Conservation (phyloP, 2,888 invertebrate genomes). For the Eurytoma adleriae region DNA sequence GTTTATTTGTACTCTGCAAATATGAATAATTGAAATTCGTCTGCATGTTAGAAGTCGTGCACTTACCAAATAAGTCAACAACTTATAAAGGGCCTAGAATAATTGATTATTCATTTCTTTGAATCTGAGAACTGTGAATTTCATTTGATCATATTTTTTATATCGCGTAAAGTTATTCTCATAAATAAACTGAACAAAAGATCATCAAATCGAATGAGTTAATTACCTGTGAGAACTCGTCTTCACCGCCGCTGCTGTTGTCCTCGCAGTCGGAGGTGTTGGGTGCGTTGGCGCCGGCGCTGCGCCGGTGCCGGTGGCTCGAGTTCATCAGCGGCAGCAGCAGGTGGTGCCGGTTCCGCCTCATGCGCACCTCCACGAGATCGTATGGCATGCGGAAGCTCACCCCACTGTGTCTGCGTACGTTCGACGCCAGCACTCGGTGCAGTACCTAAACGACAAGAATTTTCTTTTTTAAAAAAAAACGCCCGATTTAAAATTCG, state of each 20-base stretch:
- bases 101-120: too few species aligned
- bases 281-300: slow-evolving; percentile 56
- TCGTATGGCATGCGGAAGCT: slow-evolving; percentile 71
- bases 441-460: slow-evolving; percentile 69
- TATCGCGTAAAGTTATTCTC: too few species aligned
- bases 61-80: too few species aligned
- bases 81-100: too few species aligned
- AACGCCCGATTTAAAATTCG: too few species aligned
- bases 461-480: neutral
- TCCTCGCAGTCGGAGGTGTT: slow-evolving; percentile 76
- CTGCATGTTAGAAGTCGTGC: too few species aligned
- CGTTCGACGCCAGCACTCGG: slow-evolving; percentile 68
- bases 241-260: slow-evolving; percentile 75
- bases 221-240: slow-evolving; percentile 70
- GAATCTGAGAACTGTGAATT: too few species aligned
- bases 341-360: slow-evolving; percentile 69
- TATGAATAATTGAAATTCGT: too few species aligned
- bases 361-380: slow-evolving; percentile 67
- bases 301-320: slow-evolving; percentile 58
- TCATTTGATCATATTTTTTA: too few species aligned
- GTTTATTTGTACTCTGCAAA: too few species aligned
- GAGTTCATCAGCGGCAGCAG: slow-evolving; percentile 67
- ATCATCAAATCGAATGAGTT: neutral
- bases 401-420: slow-evolving; percentile 60
- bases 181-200: neutral